Base-by-base conservation (phyloP, 2,113 vertebrate species). In the Grus americana region DNA sequence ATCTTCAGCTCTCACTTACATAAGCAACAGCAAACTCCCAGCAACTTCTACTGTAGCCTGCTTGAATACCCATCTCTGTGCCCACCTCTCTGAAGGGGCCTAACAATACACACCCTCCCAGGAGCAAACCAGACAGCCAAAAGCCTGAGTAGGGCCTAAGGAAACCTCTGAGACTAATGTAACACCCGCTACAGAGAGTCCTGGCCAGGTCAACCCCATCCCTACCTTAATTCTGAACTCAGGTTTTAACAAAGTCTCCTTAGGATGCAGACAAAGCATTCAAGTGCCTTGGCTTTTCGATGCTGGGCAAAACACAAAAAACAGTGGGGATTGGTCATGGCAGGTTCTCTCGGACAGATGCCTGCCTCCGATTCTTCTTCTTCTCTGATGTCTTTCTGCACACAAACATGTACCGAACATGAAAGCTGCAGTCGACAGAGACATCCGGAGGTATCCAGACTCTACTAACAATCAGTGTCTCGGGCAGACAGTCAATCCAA, bases 401-500 rank as follows among this genome's bases (percentile, higher is more conserved):
- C 90, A 96, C 92, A 96, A 97, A 96, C 88, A 95, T 4, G 72
- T 67, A 95, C 46, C 82, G 94, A 94, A 97, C 93, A 96, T 96
- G 93, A 97, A 96, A 97, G 95, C 93, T 96, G 90, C 87, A 96
- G 85, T 94, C 67, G 50, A 96, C 34, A 23, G 95, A 97, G 96
- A 97, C 95, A 95, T 96, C 93, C 90, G 92, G 95, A 96, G 59
- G 0, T 95, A 97, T 94, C 88, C 96, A 97, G 96, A 96, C 96
- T 97, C 96, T 97, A 93, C 95, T 97, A 97, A 97, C 92, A 96
- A 97, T 96, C 96, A 94, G 95, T 63, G 95, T 97, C 96, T 96
- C 92, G 96, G 96, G 96, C 96, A 97, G 96, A 95, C 93, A 97
- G 95, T 97, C 96, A 97, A 97, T 95, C 95, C 95, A 97, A 97